These are phyloP conservation scores for Megaleporinus macrocephalus DNA, from an alignment of 2,113 vertebrate genomes.

Conservation along the genomic window DNA sequence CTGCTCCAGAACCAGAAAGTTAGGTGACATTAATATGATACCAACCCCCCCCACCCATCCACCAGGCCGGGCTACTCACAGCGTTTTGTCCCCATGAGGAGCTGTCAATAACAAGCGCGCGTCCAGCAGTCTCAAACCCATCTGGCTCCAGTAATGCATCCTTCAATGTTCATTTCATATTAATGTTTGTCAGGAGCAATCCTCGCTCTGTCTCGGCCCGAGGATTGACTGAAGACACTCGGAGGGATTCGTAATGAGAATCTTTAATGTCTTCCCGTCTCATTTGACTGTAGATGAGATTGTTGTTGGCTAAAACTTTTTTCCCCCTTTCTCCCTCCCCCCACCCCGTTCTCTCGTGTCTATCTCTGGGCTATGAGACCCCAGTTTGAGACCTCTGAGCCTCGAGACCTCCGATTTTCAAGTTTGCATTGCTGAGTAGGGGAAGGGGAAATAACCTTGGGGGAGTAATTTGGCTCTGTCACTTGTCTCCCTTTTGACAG, in stretches of 20 bases:
- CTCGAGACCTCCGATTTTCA: conserved; percentile 24
- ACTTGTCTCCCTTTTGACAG: conserved; percentile 50
- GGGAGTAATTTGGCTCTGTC: conserved; percentile 48
- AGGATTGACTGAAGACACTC: conserved; percentile 61
- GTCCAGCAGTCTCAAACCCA: conserved; percentile 40
- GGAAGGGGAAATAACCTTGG: conserved; percentile 51
- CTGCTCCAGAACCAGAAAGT: conserved; percentile 12
- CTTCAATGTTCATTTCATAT: conserved; percentile 64
- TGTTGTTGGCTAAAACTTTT: conserved; percentile 62
- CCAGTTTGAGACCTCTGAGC: conserved; percentile 34
- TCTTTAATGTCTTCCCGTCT: conserved; percentile 62
- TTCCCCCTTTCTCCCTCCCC: conserved; percentile 36
- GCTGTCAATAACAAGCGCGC: conserved; percentile 58
- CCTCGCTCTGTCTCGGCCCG: conserved; percentile 49
- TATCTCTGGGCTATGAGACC: conserved; percentile 41
- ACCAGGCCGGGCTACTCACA: conserved; percentile 16
- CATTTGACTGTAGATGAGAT: conserved; percentile 62
- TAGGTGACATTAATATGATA: conserved; percentile 42
- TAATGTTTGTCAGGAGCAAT: conserved; percentile 69
- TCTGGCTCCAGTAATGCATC: conserved; percentile 42
- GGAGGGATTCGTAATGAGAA: conserved; percentile 63
- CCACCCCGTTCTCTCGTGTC: conserved; percentile 9
- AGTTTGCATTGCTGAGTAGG: conserved; percentile 53
- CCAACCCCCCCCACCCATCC: too few species aligned
- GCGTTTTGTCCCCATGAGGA: conserved; percentile 52